Evolutionary conservation across 30 jellyfish, hydroid and myxozoan genomes (phyloP).

Genomic region (Catostylus mosaicus): DNA sequence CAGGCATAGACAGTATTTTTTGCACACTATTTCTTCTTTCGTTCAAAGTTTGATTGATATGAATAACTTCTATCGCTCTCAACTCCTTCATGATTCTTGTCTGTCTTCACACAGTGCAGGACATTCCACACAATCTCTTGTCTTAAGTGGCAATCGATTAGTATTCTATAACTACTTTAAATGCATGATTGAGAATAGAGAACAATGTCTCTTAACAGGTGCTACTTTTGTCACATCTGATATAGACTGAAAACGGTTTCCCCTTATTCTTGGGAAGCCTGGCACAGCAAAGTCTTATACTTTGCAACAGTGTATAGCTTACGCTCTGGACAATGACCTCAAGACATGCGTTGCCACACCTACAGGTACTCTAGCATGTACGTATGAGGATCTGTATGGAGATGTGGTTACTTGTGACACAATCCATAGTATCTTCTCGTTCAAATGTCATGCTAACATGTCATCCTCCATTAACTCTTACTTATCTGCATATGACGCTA

Average conservation of each 20-base stretch:
- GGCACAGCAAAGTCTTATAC: slow-evolving; percentile 7
- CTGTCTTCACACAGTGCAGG: too few species aligned
- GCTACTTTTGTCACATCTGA: too few species aligned
- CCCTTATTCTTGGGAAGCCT: neutral
- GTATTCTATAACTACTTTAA: too few species aligned
- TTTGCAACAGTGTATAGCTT: neutral
- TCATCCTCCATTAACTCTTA: neutral
- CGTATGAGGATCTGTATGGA: neutral
- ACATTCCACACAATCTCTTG: too few species aligned
- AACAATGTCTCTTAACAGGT: too few species aligned
- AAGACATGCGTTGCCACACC: slow-evolving; percentile 1
- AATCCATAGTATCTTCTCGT: neutral
- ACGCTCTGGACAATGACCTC: neutral
- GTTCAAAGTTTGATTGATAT: too few species aligned
- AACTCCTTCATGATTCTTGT: too few species aligned
- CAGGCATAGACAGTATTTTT: too few species aligned
- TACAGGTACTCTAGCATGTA: slow-evolving; percentile 5
- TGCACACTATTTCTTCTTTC: too few species aligned
- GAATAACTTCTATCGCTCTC: too few species aligned
- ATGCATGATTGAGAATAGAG: too few species aligned
- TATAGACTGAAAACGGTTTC: neutral
- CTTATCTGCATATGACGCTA: neutral
- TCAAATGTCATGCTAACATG: neutral
- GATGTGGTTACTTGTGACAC: slow-evolving; percentile 7
- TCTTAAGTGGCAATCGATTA: too few species aligned